phyloP scores from a whole-genome alignment of 2,797 vertebrate species.

The Rousettus madagascariensis region DNA sequence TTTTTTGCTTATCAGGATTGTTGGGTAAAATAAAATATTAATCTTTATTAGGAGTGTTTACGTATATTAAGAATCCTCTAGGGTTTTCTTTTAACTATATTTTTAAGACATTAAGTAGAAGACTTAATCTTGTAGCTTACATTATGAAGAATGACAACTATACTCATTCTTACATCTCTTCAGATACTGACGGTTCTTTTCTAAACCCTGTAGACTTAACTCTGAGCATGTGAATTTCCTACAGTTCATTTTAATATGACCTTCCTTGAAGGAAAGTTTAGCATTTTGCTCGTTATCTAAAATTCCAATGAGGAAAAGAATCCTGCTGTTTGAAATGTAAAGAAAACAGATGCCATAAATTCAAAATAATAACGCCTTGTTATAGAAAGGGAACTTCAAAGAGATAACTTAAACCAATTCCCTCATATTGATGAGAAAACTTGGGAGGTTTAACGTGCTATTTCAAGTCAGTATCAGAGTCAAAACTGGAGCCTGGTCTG shows the following conservation, averaged over 20 bases:
- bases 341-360: not conserved
- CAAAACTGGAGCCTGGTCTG: not conserved
- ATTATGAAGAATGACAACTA: not conserved
- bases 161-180: not conserved
- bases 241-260: slow-evolving; percentile 17
- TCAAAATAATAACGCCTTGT: not conserved
- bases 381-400: not conserved
- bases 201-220: not conserved
- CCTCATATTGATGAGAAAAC: not conserved
- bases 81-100: not conserved
- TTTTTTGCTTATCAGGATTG: slow-evolving; percentile 1
- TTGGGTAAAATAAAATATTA: slow-evolving; percentile 52
- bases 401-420: not conserved
- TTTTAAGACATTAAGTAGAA: slow-evolving; percentile 11
- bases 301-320: slow-evolving; percentile 22
- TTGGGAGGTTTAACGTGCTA: not conserved
- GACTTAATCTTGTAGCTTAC: not conserved
- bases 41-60: slow-evolving; percentile 26
- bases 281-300: not conserved
- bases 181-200: not conserved
- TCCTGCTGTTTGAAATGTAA: not conserved
- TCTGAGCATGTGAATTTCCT: slow-evolving; percentile 13
- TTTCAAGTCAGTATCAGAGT: not conserved
- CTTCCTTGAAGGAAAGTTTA: not conserved
- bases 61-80: not conserved